A percentile compares a stretch with the other conserved stretches of the same genome.
phyloP scores from a whole-genome alignment of 2,797 vertebrate species.

The Poeciliopsis infans region DNA sequence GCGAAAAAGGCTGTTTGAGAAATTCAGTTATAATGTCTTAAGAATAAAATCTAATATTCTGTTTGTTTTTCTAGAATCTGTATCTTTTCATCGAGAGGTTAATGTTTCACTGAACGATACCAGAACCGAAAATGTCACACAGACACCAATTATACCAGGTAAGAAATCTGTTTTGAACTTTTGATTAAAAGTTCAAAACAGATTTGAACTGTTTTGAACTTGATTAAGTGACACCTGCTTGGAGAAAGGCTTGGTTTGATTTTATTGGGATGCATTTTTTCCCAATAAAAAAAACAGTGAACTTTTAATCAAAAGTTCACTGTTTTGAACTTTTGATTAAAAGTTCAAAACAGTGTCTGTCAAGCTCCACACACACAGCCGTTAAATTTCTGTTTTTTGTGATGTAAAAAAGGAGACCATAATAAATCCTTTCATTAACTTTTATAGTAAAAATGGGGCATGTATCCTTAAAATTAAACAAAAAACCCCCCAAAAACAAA shows the following conservation, averaged over 20 bases:
- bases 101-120: neutral
- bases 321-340: neutral
- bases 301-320: no score
- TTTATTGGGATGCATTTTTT: neutral
- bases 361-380: neutral
- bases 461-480: neutral
- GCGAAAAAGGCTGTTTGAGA: neutral
- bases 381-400: neutral
- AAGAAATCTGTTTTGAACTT: neutral
- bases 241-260: neutral
- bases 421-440: neutral
- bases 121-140: slow-evolving; percentile 30
- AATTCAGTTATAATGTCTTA: neutral
- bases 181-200: no score
- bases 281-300: no score
- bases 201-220: no score
- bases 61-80: slow-evolving; percentile 24
- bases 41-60: neutral
- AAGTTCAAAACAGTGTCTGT: no score
- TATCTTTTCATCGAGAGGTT: slow-evolving; percentile 11
- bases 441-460: neutral
- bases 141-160: slow-evolving; percentile 26
- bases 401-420: neutral
- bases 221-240: neutral
- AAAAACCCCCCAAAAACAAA: neutral